These are phyloP conservation scores for Solenodon paradoxus DNA, from an alignment of 2,113 vertebrate genomes.

Conservation along the genomic window DNA sequence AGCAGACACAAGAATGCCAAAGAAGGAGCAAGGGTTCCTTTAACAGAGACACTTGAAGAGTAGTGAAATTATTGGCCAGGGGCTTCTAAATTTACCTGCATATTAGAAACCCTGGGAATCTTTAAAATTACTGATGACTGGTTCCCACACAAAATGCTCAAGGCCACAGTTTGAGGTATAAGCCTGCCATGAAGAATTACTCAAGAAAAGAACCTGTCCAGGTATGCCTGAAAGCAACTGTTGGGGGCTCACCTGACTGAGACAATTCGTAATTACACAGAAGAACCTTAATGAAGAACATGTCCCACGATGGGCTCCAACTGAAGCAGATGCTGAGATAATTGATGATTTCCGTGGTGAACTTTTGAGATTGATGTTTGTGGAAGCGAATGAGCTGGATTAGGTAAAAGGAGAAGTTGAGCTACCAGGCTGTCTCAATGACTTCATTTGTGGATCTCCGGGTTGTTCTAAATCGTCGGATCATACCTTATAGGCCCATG, in stretches of 20 bases:
- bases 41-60: background rate
- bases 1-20: background rate
- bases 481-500: rapidly evolving
- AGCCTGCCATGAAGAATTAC: background rate
- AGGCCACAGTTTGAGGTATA: background rate
- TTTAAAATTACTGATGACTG: background rate
- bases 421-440: background rate
- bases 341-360: background rate
- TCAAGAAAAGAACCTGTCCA: background rate
- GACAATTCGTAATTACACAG: background rate
- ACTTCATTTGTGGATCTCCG: background rate
- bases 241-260: background rate
- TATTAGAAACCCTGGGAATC: background rate
- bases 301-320: background rate
- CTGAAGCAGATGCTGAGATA: background rate
- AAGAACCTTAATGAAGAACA: background rate
- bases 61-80: background rate
- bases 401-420: background rate
- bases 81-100: background rate
- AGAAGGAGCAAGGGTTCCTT: background rate
- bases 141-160: background rate
- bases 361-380: background rate
- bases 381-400: no score
- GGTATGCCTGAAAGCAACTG: background rate
- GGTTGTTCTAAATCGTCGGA: background rate